Base-by-base conservation (phyloP, 2,797 vertebrate genomes). In the Tenualosa ilisha region DNA sequence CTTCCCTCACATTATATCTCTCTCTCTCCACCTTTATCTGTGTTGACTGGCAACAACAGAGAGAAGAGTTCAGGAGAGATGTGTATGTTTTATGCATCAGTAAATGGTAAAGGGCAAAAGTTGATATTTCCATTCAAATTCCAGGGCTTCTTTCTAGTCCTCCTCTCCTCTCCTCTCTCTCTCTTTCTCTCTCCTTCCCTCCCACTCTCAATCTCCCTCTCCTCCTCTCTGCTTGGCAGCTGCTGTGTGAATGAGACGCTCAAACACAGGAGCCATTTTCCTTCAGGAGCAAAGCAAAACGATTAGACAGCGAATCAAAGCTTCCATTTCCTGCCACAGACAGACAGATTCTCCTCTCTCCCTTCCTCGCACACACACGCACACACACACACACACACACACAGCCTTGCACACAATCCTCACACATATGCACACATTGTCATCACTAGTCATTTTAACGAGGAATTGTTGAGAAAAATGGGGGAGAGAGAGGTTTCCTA, bases 41-140 rank as follows among this genome's bases (percentile, higher is more conserved):
- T 79, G 37, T 40, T 79, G 15, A 79, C 82, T 86, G 84, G 84
- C 82, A 37, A 83, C 56, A 37, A 93, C 87, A 91, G 84, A 89
- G 91, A 93, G 90, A 90, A 83, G 31, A 87, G 90, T 92, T 79
- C 91, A 88, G 86, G 86, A 89, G 92, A 88, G 92, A 88, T 90
- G 93, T 93, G 89, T 93, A 93, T 91, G 92, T 92, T 94, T 94
- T 92, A 92, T 91, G 92, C 92, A 87, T 91, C 89, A 89, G 90
- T 85, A 87, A 91, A 89, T 90, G 92, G 81, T 82, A 92, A 93
- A 94, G 91, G 91, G 92, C 92, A 92, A 92, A 94, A 93, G 91
- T 91, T 92, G 92, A 91, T 91, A 93, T 94, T 94, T 94, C 93
- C 92, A 94, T 94, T 95, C 94, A 94, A 94, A 94, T 95, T 92